phyloP scores from a whole-genome alignment of 2,888 invertebrate species.

The Corbicula japonica region DNA sequence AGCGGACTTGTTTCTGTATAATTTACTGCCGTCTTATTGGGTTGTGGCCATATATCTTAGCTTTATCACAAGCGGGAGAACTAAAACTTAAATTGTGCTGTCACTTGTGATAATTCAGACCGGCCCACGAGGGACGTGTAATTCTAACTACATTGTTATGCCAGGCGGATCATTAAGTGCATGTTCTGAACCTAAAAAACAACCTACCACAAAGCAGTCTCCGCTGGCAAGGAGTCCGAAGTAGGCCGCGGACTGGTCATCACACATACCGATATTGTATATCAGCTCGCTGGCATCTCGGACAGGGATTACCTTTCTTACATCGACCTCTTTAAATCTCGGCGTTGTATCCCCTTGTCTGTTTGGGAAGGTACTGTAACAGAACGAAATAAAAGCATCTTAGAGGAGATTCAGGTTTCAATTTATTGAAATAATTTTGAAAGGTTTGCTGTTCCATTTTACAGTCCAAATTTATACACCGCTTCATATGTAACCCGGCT shows the following conservation, averaged over 20 bases:
- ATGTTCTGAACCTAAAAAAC: neutral
- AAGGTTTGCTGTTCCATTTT: neutral
- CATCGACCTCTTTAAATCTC: conserved; percentile 39
- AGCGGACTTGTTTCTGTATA: no score
- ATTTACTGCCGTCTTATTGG: no score
- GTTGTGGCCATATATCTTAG: no score
- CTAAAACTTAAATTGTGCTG: neutral
- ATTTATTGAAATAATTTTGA: neutral
- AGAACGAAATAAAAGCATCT: neutral
- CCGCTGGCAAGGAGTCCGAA: conserved; percentile 73
- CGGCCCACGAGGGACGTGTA: neutral
- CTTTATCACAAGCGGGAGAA: no score
- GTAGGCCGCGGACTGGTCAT: conserved; percentile 70
- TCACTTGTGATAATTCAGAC: neutral
- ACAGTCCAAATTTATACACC: neutral
- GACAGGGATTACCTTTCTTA: conserved; percentile 58
- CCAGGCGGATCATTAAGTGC: neutral
- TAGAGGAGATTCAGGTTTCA: neutral
- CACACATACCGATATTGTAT: conserved; percentile 68
- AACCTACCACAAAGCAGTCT: conserved; percentile 74
- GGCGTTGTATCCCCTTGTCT: conserved; percentile 27
- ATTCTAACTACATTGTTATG: neutral
- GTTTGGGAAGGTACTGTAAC: conserved; percentile 53
- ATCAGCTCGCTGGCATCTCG: conserved; percentile 65
- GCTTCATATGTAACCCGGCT: neutral